phyloP scores from a whole-genome alignment of 2,888 invertebrate species.

The Noctua janthina region DNA sequence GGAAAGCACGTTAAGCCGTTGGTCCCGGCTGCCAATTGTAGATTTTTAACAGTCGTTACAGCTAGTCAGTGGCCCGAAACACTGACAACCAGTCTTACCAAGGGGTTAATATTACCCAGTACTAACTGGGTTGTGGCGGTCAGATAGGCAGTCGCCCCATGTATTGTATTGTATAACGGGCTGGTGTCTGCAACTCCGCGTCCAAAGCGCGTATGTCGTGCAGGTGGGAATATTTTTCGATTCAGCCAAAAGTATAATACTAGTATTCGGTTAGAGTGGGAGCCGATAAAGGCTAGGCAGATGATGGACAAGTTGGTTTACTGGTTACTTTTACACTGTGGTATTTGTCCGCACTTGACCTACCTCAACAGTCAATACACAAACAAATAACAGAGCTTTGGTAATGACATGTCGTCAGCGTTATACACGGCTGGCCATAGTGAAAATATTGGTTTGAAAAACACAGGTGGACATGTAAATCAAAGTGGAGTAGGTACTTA shows the following conservation, averaged over 20 bases:
- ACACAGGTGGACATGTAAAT: slow-evolving; percentile 30
- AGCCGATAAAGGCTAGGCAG: neutral
- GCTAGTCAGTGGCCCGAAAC: neutral
- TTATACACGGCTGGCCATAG: slow-evolving; percentile 75
- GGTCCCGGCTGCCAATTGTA: neutral
- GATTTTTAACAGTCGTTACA: neutral
- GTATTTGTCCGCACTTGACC: slow-evolving; percentile 41
- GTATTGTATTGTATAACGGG: too few species aligned
- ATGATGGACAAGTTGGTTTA: neutral
- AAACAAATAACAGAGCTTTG: slow-evolving; percentile 48
- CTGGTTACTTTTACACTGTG: neutral
- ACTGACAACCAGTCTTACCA: neutral
- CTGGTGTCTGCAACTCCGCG: too few species aligned
- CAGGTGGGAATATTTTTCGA: too few species aligned
- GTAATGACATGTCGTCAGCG: slow-evolving; percentile 62
- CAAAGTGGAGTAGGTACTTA: slow-evolving; percentile 1
- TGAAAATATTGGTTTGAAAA: slow-evolving; percentile 67
- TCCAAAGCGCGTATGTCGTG: too few species aligned
- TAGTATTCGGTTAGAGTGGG: neutral
- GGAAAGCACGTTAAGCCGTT: neutral
- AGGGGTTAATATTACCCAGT: neutral
- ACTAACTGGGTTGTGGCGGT: neutral
- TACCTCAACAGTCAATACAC: slow-evolving; percentile 34
- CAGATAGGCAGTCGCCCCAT: neutral
- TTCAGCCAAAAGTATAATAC: neutral